phyloP scores from a whole-genome alignment of 2,113 vertebrate species.

The Colistium nudipinnis region DNA sequence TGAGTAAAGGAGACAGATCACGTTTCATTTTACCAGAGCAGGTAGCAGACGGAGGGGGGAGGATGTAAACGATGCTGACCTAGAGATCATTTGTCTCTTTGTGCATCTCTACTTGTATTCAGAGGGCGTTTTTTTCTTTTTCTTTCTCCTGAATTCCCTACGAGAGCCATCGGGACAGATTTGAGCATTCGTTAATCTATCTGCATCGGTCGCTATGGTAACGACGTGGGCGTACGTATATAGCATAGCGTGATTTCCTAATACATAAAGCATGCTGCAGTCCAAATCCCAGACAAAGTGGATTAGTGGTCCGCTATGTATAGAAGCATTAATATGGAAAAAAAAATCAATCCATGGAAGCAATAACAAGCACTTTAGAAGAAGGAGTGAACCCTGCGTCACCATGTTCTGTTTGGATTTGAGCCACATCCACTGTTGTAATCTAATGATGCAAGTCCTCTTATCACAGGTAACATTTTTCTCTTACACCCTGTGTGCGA shows the following conservation, averaged over 20 bases:
- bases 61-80: not conserved
- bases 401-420: too few relatives aligned
- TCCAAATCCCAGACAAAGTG: constrained; percentile 10
- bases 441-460: too few relatives aligned
- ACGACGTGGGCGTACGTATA: constrained; percentile 14
- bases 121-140: not conserved
- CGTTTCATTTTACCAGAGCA: constrained; percentile 17
- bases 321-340: not conserved
- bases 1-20: constrained; percentile 1
- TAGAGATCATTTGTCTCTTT: not conserved
- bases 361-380: too few relatives aligned
- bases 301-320: not conserved
- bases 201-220: constrained; percentile 39
- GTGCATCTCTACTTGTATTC: constrained; percentile 2
- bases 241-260: constrained; percentile 3
- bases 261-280: constrained; percentile 13
- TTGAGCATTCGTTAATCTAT: constrained; percentile 34
- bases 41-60: not conserved
- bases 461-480: not conserved
- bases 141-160: not conserved
- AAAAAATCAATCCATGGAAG: too few relatives aligned
- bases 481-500: not conserved
- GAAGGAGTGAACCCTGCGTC: too few relatives aligned
- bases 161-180: constrained; percentile 15
- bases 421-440: too few relatives aligned